A percentile compares a stretch with the other conserved stretches of the same genome.
Evolutionary conservation across 37 sponge, comb jelly and placozoan genomes (phyloP).

Genomic region (Petrosia ficiformis): DNA sequence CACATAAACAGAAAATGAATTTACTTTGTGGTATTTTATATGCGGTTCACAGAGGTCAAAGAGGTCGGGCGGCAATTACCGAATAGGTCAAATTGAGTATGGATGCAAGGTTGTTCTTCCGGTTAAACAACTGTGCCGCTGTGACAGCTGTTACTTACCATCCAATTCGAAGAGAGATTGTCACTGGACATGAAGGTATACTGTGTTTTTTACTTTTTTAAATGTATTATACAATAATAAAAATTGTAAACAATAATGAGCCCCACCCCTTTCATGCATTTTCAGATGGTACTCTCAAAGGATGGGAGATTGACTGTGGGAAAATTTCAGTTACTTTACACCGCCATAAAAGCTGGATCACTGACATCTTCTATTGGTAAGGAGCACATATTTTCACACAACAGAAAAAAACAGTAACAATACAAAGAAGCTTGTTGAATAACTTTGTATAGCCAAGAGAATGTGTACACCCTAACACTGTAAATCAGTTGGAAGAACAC

Average conservation of each 20-base stretch:
- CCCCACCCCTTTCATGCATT: not conserved
- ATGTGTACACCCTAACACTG: no score
- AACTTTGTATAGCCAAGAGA: no score
- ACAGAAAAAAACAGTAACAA: not conserved
- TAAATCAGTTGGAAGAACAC: no score
- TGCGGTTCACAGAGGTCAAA: not conserved
- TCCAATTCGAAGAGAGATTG: constrained; percentile 46
- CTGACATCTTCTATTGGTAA: constrained; percentile 69
- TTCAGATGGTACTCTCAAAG: constrained; percentile 55
- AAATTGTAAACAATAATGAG: not conserved
- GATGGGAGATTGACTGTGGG: constrained; percentile 53
- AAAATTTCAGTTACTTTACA: not conserved
- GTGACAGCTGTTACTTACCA: constrained; percentile 59
- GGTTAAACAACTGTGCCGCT: not conserved
- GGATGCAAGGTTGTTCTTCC: constrained; percentile 27
- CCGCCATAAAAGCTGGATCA: constrained; percentile 58
- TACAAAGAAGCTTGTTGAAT: no score
- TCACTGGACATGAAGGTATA: constrained; percentile 68
- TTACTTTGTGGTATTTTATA: not conserved
- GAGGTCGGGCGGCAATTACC: not conserved
- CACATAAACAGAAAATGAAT: constrained; percentile 3
- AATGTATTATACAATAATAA: no score
- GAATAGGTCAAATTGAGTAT: constrained; percentile 6
- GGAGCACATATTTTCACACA: not conserved
- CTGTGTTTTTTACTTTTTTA: no score